A percentile compares a stretch with the other conserved stretches of the same genome.
Conservation (phyloP, 1,140 invertebrate species). For the Neotoxoptera formosana region DNA sequence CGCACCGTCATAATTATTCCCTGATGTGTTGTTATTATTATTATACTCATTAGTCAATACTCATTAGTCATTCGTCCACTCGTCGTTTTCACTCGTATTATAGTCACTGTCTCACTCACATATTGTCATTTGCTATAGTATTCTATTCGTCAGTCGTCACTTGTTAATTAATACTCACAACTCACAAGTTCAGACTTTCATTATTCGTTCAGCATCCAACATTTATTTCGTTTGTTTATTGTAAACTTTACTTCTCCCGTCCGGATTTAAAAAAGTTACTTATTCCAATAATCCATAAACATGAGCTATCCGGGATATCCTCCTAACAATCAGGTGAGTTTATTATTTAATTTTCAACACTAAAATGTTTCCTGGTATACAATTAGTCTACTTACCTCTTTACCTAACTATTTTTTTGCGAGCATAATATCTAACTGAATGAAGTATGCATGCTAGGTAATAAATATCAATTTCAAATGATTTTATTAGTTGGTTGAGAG, state of each 20-base stretch:
- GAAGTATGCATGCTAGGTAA: background rate
- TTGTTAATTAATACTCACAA: background rate
- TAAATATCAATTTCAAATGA: background rate
- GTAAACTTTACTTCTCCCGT: background rate
- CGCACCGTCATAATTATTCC: too few species aligned
- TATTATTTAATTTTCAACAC: conserved; percentile 40
- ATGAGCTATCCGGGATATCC: conserved; percentile 60
- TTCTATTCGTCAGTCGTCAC: background rate
- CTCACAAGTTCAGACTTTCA: background rate
- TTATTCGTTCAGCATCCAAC: background rate
- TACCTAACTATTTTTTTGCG: background rate
- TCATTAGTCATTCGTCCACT: background rate
- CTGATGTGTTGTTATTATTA: too few species aligned
- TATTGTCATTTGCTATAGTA: background rate
- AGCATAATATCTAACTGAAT: background rate
- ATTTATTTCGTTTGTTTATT: background rate
- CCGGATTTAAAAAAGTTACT: background rate
- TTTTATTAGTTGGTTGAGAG: background rate
- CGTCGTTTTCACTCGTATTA: background rate
- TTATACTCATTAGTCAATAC: too few species aligned
- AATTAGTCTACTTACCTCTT: background rate
- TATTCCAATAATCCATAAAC: background rate
- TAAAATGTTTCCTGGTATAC: background rate
- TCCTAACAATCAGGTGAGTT: conserved; percentile 58
- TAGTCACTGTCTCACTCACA: background rate